A percentile compares a stretch with the other conserved stretches of the same genome.
These are phyloP conservation scores for Petrolisthes cinctipes DNA, from an alignment of 2,888 invertebrate species.

Conservation along the genomic window DNA sequence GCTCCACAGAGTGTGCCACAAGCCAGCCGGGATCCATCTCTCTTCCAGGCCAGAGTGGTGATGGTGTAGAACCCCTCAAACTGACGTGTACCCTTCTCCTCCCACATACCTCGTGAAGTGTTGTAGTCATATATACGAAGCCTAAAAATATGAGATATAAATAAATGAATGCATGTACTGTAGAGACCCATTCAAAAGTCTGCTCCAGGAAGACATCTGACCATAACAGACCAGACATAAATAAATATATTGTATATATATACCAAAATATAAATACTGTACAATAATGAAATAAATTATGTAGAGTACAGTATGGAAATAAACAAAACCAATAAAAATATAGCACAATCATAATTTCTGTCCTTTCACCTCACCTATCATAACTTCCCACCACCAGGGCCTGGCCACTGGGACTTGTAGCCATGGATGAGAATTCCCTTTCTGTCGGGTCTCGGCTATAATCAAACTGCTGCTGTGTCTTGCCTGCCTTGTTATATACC, in stretches of 20 bases:
- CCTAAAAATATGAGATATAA: slow-evolving; percentile 67
- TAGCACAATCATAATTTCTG: neutral
- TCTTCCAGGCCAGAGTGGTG: slow-evolving; percentile 90
- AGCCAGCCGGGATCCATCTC: slow-evolving; percentile 82
- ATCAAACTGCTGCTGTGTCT: slow-evolving; percentile 84
- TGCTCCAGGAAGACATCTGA: too few species aligned
- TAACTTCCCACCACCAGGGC: slow-evolving; percentile 93
- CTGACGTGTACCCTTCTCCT: slow-evolving; percentile 79
- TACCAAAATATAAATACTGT: too few species aligned
- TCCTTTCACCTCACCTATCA: slow-evolving; percentile 75
- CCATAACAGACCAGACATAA: too few species aligned
- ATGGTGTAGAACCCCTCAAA: slow-evolving; percentile 90
- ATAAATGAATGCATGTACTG: too few species aligned
- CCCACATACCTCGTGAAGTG: slow-evolving; percentile 84
- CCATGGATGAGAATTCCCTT: slow-evolving; percentile 85
- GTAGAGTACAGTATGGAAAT: too few species aligned
- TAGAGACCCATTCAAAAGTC: too few species aligned
- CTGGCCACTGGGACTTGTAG: slow-evolving; percentile 94
- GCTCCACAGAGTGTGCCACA: slow-evolving; percentile 82
- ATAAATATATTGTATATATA: too few species aligned
- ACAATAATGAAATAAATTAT: neutral
- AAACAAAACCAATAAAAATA: neutral
- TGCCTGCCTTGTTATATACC: slow-evolving; percentile 84
- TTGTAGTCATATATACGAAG: slow-evolving; percentile 89
- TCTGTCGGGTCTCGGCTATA: slow-evolving; percentile 81